Evolutionary conservation across 2,888 invertebrate species (phyloP), one percentile per base, ranked within the genome.

Genomic region (Pyrrhosoma nymphula): DNA sequence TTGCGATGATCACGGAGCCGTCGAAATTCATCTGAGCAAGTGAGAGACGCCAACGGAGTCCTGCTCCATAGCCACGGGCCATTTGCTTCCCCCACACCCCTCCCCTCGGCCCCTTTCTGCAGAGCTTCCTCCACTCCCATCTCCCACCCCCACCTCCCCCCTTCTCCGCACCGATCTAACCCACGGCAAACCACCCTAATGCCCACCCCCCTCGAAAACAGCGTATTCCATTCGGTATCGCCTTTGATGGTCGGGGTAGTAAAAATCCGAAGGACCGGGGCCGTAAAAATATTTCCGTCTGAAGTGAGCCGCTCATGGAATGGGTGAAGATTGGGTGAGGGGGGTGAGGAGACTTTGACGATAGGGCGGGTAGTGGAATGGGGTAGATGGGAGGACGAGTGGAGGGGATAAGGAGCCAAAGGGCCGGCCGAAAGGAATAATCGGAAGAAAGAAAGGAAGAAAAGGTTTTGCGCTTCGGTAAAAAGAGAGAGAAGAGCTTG

Each of bases 231-330:
- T 91, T 91, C 91, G 91, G 91, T 91, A 93, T 93, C 93, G 93
- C 93, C 93, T 93, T 93, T 93, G 93, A 93, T 93, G 93, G 93
- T 35, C 93, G 47, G 47, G 93, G 93, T 75, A 93, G 93, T 93
- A 93, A 93, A 82, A 93, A 93, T 93, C 93, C 60, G 35, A 47
- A 93, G 69, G 93, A 93, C 93, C 35, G 93, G 93, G 39, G 93
- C 93, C 93, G 93, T 93, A 93, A 93, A 93, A 93, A 93, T 93
- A 93, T 93, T 93, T 93, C 93, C 93, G 93, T 93, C 93, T 93
- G 93, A 93, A 93, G 93, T 93, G 93, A 93, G 93, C 93, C 93
- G 91, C 91, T 91, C 39, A 20, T 23, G 20, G 35, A 47, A 75
- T 18, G 75, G 6, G 69, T 26, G 20, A 63, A 0, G n/a, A 69